A percentile compares a stretch with the other conserved stretches of the same genome.
Conservation (phyloP, 2,888 invertebrate species). For the Protonemura montana region DNA sequence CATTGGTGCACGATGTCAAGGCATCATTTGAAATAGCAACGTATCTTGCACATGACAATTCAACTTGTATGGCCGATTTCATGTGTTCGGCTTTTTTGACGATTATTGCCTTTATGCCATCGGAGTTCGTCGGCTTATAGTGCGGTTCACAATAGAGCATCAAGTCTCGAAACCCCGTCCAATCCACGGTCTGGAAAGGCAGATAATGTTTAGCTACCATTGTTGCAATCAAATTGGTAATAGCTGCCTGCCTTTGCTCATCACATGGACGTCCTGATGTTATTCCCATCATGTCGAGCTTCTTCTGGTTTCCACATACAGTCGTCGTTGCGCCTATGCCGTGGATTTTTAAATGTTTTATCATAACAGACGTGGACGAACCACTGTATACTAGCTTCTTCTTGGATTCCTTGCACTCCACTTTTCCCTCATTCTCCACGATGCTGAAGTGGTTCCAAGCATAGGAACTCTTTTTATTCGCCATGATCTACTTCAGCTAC, state of each 20-base stretch:
- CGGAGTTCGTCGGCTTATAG: not conserved
- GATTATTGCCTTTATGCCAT: not conserved
- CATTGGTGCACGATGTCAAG: slow-evolving; percentile 52
- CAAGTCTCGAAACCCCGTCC: not conserved
- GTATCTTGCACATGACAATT: not conserved
- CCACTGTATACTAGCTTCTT: not conserved
- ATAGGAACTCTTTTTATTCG: not conserved
- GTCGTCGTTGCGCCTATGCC: not conserved
- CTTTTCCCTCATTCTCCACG: not conserved
- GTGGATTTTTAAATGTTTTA: not conserved
- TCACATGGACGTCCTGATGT: slow-evolving; percentile 5
- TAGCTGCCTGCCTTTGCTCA: not conserved
- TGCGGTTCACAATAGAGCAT: not conserved
- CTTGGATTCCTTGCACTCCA: not conserved
- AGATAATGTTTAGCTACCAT: slow-evolving; percentile 29
- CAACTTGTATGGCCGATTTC: not conserved
- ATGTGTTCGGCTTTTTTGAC: not conserved
- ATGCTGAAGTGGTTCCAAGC: not conserved
- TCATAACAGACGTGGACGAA: not conserved
- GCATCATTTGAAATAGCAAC: slow-evolving; percentile 52
- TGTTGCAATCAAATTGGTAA: not conserved
- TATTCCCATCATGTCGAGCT: not conserved
- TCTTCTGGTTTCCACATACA: not conserved
- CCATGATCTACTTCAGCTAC: no score
- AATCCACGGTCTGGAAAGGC: not conserved